phyloP scores from a whole-genome alignment of 2,888 invertebrate genomes.

The Drosophila helvetica region DNA sequence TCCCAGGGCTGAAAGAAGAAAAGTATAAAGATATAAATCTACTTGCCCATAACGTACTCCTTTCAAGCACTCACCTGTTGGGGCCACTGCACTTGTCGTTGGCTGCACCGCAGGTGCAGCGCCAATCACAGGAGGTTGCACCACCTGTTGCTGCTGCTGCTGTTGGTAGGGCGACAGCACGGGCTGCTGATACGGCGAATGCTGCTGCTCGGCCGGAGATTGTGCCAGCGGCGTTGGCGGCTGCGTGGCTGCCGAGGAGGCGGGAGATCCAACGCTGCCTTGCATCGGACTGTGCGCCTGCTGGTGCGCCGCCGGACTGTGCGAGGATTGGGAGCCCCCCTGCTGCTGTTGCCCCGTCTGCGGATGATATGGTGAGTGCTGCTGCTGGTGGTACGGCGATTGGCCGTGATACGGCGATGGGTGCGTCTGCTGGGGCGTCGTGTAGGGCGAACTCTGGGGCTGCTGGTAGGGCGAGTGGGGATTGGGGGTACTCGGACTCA shows the following conservation, averaged over 20 bases:
- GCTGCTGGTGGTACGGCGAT: conserved; percentile 81
- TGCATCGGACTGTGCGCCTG: conserved; percentile 79
- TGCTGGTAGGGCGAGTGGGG: conserved; percentile 86
- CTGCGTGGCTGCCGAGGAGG: conserved; percentile 81
- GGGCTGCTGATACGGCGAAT: conserved; percentile 84
- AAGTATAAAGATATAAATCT: not conserved
- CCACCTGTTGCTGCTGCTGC: conserved; percentile 70
- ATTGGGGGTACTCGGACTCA: conserved; percentile 85
- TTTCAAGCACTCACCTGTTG: conserved; percentile 7
- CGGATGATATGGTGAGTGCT: conserved; percentile 66
- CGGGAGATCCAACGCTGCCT: conserved; percentile 77
- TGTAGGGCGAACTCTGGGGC: conserved; percentile 84
- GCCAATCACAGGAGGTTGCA: conserved; percentile 60
- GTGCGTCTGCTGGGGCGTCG: conserved; percentile 77
- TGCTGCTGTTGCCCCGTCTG: conserved; percentile 48
- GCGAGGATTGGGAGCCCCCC: conserved; percentile 51
- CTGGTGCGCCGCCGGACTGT: conserved; percentile 71
- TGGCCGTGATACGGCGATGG: conserved; percentile 83
- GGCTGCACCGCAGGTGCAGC: conserved; percentile 48
- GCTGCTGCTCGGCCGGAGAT: conserved; percentile 83
- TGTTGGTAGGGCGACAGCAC: conserved; percentile 84
- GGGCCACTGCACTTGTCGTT: conserved; percentile 64
- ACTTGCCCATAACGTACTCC: not conserved
- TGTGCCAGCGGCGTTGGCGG: conserved; percentile 80
- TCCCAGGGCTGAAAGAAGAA: conserved; percentile 35